phyloP scores from a whole-genome alignment of 2,888 invertebrate species.

The Sinodicranocentrus sp. region DNA sequence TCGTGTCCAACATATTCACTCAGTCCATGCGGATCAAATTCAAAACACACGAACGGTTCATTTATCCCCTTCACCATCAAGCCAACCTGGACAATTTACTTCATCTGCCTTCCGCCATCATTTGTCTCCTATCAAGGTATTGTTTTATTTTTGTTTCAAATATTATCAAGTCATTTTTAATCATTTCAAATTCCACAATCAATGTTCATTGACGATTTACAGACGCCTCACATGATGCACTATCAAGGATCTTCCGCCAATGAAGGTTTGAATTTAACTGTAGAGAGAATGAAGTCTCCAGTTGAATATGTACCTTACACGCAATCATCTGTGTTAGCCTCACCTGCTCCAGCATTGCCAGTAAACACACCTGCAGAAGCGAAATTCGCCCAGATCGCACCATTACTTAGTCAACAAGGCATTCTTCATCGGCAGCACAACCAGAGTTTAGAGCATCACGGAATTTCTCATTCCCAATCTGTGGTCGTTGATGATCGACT shows the following conservation, averaged over 20 bases:
- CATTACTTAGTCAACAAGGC: conserved; percentile 72
- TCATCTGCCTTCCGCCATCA: conserved; percentile 70
- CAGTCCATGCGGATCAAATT: conserved; percentile 53
- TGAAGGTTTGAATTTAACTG: conserved; percentile 75
- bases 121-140: conserved; percentile 71
- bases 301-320: conserved; percentile 64
- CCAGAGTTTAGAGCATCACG: conserved; percentile 12
- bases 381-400: conserved; percentile 76
- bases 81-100: conserved; percentile 39
- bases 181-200: too few species aligned
- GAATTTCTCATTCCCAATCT: conserved; percentile 39
- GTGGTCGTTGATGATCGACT: conserved; percentile 67
- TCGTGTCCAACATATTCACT: conserved; percentile 65
- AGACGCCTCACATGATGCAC: conserved; percentile 63
- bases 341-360: conserved; percentile 39
- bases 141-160: too few species aligned
- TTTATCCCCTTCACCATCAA: conserved; percentile 43
- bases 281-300: conserved; percentile 75
- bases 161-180: too few species aligned
- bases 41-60: conserved; percentile 45
- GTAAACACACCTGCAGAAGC: conserved; percentile 73
- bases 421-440: conserved; percentile 68
- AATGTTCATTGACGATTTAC: background rate
- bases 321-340: conserved; percentile 21
- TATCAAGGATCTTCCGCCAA: conserved; percentile 67